A percentile compares a stretch with the other conserved stretches of the same genome.
phyloP scores from a whole-genome alignment of 2,797 vertebrate genomes.

The Acrossocheilus fasciatus region DNA sequence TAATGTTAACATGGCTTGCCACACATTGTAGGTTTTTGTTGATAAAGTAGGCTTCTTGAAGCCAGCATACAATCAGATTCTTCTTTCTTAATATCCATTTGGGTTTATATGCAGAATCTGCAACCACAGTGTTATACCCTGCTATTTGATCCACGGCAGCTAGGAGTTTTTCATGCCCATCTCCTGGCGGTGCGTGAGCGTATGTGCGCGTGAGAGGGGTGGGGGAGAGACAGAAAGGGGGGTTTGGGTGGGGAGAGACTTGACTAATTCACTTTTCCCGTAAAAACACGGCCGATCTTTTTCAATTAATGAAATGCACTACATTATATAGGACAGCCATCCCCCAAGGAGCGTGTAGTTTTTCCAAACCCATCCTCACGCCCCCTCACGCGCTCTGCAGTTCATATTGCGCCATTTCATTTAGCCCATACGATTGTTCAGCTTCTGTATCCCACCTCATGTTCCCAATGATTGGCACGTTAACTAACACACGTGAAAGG shows the following conservation, averaged over 20 bases:
- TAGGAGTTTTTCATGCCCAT: slow-evolving; percentile 71
- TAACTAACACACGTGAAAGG: slow-evolving; percentile 33
- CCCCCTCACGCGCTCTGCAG: slow-evolving; percentile 61
- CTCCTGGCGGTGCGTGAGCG: slow-evolving; percentile 44
- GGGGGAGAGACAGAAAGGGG: slow-evolving; percentile 35
- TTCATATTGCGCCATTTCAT: slow-evolving; percentile 63
- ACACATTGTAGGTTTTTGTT: slow-evolving; percentile 56
- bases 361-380: slow-evolving; percentile 40
- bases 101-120: slow-evolving; percentile 75
- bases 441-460: slow-evolving; percentile 45
- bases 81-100: slow-evolving; percentile 71
- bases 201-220: slow-evolving; percentile 42
- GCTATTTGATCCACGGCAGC: slow-evolving; percentile 72
- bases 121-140: slow-evolving; percentile 79
- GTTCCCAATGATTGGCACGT: slow-evolving; percentile 35
- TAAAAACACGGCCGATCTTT: slow-evolving; percentile 64
- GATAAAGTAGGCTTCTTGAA: slow-evolving; percentile 50
- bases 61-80: slow-evolving; percentile 69
- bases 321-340: slow-evolving; percentile 48
- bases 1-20: slow-evolving; percentile 30
- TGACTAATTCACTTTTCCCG: slow-evolving; percentile 65
- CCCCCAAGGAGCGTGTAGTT: slow-evolving; percentile 44
- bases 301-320: slow-evolving; percentile 55
- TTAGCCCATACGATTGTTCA: slow-evolving; percentile 16
- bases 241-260: slow-evolving; percentile 45